These are phyloP conservation scores for Cepaea nemoralis DNA, from an alignment of 1,140 invertebrate genomes.

Conservation along the genomic window DNA sequence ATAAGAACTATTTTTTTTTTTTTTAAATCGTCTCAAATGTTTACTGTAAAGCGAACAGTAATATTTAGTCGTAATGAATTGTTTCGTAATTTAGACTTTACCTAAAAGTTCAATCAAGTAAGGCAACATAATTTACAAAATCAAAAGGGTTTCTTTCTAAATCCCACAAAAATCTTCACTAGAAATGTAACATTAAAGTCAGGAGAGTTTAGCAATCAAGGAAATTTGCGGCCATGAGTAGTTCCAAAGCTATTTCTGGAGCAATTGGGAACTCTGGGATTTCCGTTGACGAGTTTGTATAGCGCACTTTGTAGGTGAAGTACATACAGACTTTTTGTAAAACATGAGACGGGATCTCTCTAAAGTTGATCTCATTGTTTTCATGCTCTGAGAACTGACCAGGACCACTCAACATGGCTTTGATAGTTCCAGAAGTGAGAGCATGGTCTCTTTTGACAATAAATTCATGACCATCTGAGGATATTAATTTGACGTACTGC, in stretches of 20 bases:
- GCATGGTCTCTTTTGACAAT: conserved; percentile 98
- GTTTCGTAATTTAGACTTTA: too few relatives aligned
- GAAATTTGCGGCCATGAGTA: conserved; percentile 99
- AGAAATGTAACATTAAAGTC: not conserved
- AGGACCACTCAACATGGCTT: conserved; percentile 92
- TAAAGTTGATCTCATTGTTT: conserved; percentile 98
- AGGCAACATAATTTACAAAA: too few relatives aligned
- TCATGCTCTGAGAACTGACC: conserved; percentile 98
- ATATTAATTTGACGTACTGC: conserved; percentile 98
- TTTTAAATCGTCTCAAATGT: too few relatives aligned
- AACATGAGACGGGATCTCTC: conserved; percentile 99
- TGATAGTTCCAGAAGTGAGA: conserved; percentile 97
- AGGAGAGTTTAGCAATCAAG: conserved; percentile 89
- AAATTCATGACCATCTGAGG: conserved; percentile 97
- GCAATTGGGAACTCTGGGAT: conserved; percentile 99
- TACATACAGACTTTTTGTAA: conserved; percentile 99
- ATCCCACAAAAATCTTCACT: too few relatives aligned
- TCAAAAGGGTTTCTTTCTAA: too few relatives aligned
- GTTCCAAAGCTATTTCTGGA: conserved; percentile 89
- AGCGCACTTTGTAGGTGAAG: conserved; percentile 99
- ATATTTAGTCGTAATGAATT: too few relatives aligned
- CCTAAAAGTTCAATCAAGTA: too few relatives aligned
- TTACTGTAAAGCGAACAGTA: too few relatives aligned
- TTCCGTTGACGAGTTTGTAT: conserved; percentile 98
- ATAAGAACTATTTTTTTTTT: too few relatives aligned